Base-by-base conservation (phyloP, 53 echinoderm and acorn worm species). In the Apostichopus leukothele region DNA sequence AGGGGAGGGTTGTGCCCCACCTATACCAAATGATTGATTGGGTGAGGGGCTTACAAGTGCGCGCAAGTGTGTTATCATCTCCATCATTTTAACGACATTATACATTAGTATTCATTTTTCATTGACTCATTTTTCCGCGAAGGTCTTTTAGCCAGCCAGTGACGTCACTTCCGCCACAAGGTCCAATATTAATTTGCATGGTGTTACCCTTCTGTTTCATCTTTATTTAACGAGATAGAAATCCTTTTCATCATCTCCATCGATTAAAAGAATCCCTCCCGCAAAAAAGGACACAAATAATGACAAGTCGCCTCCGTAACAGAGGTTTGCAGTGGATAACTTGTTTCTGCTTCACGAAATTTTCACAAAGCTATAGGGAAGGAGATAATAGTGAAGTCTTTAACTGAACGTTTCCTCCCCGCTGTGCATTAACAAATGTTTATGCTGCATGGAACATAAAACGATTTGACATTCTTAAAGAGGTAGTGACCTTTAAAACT, bases 151-250 rank as follows among this genome's bases (percentile, higher is more conserved):
- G 39, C 39, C 39, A 39, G 39, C 2, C 39, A 39, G 39, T 39
- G 39, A 39, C 39, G 39, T 39, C 39, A 39, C 39, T 39, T 39
- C 39, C 39, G 39, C 39, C 39, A 39, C 39, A 39, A 39, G 39
- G 39, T 39, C 3, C 39, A 39, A 39, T 39, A 39, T 3, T 39
- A 39, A 39, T 39, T 39, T 39, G 39, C 39, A 39, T 39, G 39
- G 39, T 39, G 39, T 39, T 39, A 3, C 39, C 25, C 63, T 13
- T 63, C 14, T 11, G 7, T 63, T 63, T 63, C 77, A 26, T 77
- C 77, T 77, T 77, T 77, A 50, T 27, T 77, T 77, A 77, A 77
- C 77, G 77, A 77, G 77, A 77, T 77, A 77, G 77, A 27, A 77
- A 27, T 16, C 77, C 77, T 51, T 20, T 77, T 51, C 77, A 77